Percentiles rank a stretch among this genome's conserved stretches.
Evolutionary conservation across 2,797 vertebrate species (phyloP).

Genomic region (Onychomys torridus): DNA sequence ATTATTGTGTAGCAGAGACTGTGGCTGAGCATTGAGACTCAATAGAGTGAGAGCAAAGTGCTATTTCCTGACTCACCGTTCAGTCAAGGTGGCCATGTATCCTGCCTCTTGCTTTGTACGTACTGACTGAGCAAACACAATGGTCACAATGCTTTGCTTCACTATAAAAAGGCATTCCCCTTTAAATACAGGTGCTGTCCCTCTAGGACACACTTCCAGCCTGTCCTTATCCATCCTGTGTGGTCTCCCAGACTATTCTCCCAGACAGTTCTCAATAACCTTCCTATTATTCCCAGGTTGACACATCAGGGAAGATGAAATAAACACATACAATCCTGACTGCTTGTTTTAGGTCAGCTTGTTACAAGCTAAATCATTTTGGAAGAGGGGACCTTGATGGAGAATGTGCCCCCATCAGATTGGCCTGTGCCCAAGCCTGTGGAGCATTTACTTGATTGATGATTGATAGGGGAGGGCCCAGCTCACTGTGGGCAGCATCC

Average conservation of each 20-base stretch:
- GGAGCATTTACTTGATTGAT: background rate
- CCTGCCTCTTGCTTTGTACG: background rate
- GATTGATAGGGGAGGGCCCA: background rate
- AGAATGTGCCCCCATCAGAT: background rate
- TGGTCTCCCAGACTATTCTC: background rate
- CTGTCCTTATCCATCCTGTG: background rate
- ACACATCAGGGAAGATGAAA: background rate
- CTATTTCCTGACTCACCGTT: background rate
- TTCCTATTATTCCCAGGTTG: background rate
- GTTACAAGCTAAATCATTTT: background rate
- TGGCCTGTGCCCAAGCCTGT: background rate
- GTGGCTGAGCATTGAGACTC: background rate
- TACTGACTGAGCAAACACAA: background rate
- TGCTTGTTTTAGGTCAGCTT: background rate
- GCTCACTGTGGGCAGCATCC: background rate
- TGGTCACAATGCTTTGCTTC: background rate
- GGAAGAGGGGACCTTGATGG: background rate
- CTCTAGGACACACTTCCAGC: accelerated
- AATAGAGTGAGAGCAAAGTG: background rate
- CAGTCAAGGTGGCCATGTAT: background rate
- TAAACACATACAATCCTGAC: background rate
- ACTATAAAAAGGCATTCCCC: background rate
- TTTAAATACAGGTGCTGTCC: background rate
- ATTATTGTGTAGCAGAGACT: background rate
- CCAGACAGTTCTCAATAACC: background rate